A percentile compares a stretch with the other conserved stretches of the same genome.
Conservation (phyloP, 2,888 invertebrate species). For the Caenorhabditis afra region DNA sequence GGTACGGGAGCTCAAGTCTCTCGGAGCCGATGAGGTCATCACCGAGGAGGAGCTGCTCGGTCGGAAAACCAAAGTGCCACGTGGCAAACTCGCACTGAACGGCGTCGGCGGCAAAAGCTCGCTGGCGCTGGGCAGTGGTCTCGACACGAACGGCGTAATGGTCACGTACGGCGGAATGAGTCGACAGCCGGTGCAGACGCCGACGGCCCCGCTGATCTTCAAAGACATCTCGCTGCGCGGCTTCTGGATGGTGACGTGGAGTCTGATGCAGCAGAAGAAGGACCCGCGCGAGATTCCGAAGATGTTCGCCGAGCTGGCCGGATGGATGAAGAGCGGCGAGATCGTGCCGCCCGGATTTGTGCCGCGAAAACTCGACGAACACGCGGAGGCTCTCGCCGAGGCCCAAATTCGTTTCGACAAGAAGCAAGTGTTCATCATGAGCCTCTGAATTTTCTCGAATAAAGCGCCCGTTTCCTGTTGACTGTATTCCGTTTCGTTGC, state of each 20-base stretch:
- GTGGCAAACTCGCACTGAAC: slow-evolving; percentile 88
- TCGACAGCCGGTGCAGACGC: slow-evolving; percentile 81
- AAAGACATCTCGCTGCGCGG: slow-evolving; percentile 88
- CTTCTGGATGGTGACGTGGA: slow-evolving; percentile 90
- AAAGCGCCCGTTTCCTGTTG: too few species aligned
- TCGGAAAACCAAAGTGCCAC: slow-evolving; percentile 34
- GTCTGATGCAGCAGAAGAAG: slow-evolving; percentile 83
- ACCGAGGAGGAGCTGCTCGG: slow-evolving; percentile 87
- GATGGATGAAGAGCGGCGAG: slow-evolving; percentile 86
- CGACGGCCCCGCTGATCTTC: slow-evolving; percentile 90
- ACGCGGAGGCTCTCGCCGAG: slow-evolving; percentile 86
- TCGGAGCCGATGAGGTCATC: slow-evolving; percentile 90
- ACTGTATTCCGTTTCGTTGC: too few species aligned
- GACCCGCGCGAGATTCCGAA: slow-evolving; percentile 72
- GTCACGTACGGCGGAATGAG: slow-evolving; percentile 98
- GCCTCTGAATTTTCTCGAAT: neutral
- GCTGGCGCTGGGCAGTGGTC: slow-evolving; percentile 86
- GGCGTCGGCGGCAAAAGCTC: slow-evolving; percentile 94
- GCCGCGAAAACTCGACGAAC: slow-evolving; percentile 85
- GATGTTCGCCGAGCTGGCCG: slow-evolving; percentile 88
- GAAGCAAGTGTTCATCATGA: slow-evolving; percentile 81
- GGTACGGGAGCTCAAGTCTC: slow-evolving; percentile 82
- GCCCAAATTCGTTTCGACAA: slow-evolving; percentile 84
- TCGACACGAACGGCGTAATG: slow-evolving; percentile 87
- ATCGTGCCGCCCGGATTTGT: slow-evolving; percentile 87